Evolutionary conservation across 2,113 vertebrate species (phyloP), one percentile per base, ranked within the genome.

Genomic region (Neogobius melanostomus): DNA sequence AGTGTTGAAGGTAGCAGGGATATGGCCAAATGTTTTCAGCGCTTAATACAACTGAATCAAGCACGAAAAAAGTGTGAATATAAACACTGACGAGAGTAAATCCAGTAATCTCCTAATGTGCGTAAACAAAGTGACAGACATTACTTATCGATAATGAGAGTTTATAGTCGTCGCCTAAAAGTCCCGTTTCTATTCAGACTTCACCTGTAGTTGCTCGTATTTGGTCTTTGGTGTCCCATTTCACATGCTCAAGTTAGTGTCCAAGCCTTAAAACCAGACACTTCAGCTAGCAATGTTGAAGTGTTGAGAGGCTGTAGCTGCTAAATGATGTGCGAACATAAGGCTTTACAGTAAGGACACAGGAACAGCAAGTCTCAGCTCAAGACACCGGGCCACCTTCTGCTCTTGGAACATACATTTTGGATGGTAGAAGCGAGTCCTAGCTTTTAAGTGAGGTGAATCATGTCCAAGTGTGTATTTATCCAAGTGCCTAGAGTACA

Each of bases 161-260:
- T 28, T 28, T 28, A 28, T 12, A 50, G 48, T 12, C 11, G 11
- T 8, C 49, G 57, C 36, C 57, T 28, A 61, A 61, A 61, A 42
- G 56, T 12, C 16, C 7, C 6, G 57, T 61, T 9, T 12, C 14
- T 12, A 42, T 15, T 42, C 11, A 43, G 14, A 12, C 11, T 59
- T 3, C 28, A 36, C 28, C 28, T 36, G 28, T 5, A 36, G 28
- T 36, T 36, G 28, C 28, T 36, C 28, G 28, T 3, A 72, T 71
- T 74, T 76, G 64, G 83, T 85, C 71, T 85, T 84, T 86, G 79
- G 85, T 77, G 77, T 79, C 75, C 71, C 53, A 70, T 46, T 50
- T 74, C 65, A 80, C 67, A 83, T 72, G 12, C 48, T 63, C 15
- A 72, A 62, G 49, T 43, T 70, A 28, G 56, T 45, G 52, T 64